These are phyloP conservation scores for Scaptomyza polygonia DNA, from an alignment of 2,888 invertebrate species.

Conservation along the genomic window DNA sequence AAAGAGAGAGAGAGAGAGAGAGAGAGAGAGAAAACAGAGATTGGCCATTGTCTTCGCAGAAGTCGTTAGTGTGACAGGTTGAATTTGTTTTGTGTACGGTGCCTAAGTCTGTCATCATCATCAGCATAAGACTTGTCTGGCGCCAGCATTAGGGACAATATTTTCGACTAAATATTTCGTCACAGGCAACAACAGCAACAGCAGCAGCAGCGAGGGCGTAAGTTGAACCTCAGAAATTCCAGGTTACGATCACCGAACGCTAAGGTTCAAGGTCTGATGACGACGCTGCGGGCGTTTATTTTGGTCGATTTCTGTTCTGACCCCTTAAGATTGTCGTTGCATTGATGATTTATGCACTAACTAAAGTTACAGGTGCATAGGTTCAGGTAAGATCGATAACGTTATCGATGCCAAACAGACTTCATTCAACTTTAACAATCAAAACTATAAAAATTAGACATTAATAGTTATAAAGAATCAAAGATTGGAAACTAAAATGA, in stretches of 20 bases:
- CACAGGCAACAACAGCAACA: constrained; percentile 59
- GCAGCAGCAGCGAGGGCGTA: constrained; percentile 52
- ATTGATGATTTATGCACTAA: constrained; percentile 70
- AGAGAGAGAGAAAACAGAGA: constrained; percentile 21
- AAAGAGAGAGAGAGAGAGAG: neutral
- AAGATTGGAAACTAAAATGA: neutral
- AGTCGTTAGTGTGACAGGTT: constrained; percentile 84
- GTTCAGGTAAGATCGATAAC: constrained; percentile 54
- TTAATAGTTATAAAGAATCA: neutral
- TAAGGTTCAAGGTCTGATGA: constrained; percentile 48
- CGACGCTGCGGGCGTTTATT: constrained; percentile 79
- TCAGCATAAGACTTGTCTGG: constrained; percentile 83
- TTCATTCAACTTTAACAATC: constrained; percentile 39
- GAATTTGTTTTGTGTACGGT: constrained; percentile 80
- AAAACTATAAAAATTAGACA: neutral
- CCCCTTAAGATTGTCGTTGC: constrained; percentile 42
- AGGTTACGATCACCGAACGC: constrained; percentile 19
- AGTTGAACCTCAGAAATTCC: constrained; percentile 23
- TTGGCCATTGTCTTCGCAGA: constrained; percentile 80
- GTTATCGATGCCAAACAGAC: constrained; percentile 25
- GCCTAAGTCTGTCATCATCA: constrained; percentile 81
- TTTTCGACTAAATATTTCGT: constrained; percentile 82
- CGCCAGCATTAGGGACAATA: constrained; percentile 84
- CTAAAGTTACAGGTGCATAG: constrained; percentile 67
- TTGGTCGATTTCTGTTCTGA: constrained; percentile 57